Evolutionary conservation across 2,113 vertebrate species (phyloP), one percentile per base, ranked within the genome.

Genomic region (Physeter macrocephalus): DNA sequence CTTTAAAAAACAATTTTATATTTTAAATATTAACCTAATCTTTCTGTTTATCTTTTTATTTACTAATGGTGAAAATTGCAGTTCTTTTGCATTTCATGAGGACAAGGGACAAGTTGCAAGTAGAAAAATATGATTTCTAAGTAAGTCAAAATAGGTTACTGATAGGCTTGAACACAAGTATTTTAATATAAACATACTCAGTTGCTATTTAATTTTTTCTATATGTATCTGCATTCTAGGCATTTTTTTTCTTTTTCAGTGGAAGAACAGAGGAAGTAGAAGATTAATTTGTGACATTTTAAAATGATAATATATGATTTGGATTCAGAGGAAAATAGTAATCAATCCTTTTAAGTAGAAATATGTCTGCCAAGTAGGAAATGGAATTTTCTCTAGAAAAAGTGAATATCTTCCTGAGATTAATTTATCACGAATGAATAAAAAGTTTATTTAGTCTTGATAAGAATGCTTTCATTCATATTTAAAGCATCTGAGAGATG

Each of bases 301-400:
- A 85, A 85, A 89, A 90, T 75, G 6, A 72, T 84, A 80, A 82
- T 87, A 46, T 36, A 15, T 69, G 91, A 81, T 34, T 88, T 91
- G 41, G 39, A 21, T 86, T 80, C 57, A 74, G 39, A 92, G 31
- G 81, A 67, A 95, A 69, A 61, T 49, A 67, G 34, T 93, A 89
- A 18, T 95, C 41, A 81, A 1, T 54, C 54, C 18, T 86, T 17
- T 69, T 83, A 61, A 54, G 31, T 46, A 85, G 20, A 77, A 77
- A 7, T 86, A 5, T 91, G 6, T 77, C 57, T 94, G 11, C 39
- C 34, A 41, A 10, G 17, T 64, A 89, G 74, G 18, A 77, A 91
- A 69, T 90, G 29, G 15, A 71, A 78, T 94, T 96, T 94, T 90
- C 74, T 94, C 94, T 89, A 95, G 67, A 93, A 95, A 96, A 89